Base-by-base conservation (phyloP, 2,113 vertebrate genomes). In the Gopherus flavomarginatus region DNA sequence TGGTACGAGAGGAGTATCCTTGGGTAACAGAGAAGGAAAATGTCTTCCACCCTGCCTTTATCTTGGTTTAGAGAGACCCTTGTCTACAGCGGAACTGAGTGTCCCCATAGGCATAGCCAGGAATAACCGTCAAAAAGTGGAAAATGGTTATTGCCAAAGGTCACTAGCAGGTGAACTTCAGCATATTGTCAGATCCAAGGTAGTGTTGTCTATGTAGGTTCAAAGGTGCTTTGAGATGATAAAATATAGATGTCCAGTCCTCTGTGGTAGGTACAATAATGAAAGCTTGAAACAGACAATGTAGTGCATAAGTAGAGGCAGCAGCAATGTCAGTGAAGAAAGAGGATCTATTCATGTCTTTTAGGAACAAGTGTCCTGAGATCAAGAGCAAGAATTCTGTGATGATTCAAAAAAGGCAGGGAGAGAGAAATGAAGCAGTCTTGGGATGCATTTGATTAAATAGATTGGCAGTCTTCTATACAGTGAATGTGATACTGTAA, bases 401-500 rank as follows among this genome's bases (percentile, higher is more conserved):
- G 86, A 87, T 91, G 97, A 94, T 81, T 95, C 72, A 50, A 53
- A 56, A 57, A 65, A 84, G 83, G 56, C 85, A 86, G 83, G 42
- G 59, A 53, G 77, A 3, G 83, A 54, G 79, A 14, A 44, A 69
- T 84, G 35, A 44, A 90, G 56, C 26, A 0, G 0, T 62, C 88
- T 90, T 87, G 86, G 85, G 91, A 94, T 57, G 75, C 42, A 56
- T 31, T 79, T 91, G 91, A 90, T 88, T 65, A 93, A 95, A 86
- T n/a, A 86, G 90, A 95, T 1, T 95, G 93, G 54, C 88, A 95
- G 85, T n/a, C 54, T 6, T 83, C 94, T 89, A 72, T 91, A 91
- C 88, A 89, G 86, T 89, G 83, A 83, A 79, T 38, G 83, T 92
- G 84, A 85, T 79, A 87, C 80, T 47, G 80, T 81, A 85, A 84